These are phyloP conservation scores for Amia ocellicauda DNA, from an alignment of 2,113 vertebrate species.

Conservation along the genomic window DNA sequence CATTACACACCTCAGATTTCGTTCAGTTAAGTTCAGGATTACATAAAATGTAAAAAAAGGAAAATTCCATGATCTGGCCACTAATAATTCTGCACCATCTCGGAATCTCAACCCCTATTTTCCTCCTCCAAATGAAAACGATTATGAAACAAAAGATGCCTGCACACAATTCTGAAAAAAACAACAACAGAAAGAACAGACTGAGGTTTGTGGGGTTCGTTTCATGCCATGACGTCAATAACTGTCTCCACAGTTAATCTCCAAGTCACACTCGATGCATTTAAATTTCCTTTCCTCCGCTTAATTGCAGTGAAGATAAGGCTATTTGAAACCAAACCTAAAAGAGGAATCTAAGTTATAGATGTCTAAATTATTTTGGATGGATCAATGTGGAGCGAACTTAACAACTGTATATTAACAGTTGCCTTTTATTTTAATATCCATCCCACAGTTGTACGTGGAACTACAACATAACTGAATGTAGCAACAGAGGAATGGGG, in stretches of 20 bases:
- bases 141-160: not conserved
- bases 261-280: conserved; percentile 5
- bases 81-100: no score
- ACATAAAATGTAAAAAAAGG: no score
- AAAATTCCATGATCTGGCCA: no score
- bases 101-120: no score
- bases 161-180: not conserved
- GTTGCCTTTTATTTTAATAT: conserved; percentile 39
- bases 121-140: not conserved
- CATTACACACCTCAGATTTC: no score
- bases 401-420: not conserved
- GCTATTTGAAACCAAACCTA: conserved; percentile 8
- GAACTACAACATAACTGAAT: conserved; percentile 56
- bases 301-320: not conserved
- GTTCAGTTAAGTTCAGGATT: no score
- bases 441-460: no score
- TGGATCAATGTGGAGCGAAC: conserved; percentile 1
- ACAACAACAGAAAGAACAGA: no score
- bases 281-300: not conserved
- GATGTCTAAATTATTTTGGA: not conserved
- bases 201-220: conserved; percentile 1
- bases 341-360: not conserved
- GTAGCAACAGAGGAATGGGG: conserved; percentile 51
- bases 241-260: conserved; percentile 19
- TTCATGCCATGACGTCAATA: conserved; percentile 11